Percentiles rank a stretch among this genome's conserved stretches.
These are phyloP conservation scores for Agrochola litura DNA, from an alignment of 2,888 invertebrate species.

Conservation along the genomic window DNA sequence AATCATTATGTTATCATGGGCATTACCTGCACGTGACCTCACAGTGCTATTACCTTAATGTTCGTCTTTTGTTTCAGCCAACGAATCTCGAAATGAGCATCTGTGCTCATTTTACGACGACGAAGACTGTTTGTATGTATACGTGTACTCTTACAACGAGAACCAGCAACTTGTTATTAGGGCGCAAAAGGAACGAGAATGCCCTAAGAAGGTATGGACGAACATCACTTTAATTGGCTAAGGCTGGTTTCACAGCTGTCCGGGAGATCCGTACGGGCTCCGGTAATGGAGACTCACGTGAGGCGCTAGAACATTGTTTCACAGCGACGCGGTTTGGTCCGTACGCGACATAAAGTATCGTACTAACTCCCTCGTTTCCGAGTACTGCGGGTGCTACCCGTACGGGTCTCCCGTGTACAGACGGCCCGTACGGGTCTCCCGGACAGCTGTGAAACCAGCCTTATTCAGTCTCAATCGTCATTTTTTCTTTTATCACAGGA, in stretches of 20 bases:
- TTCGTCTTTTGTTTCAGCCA: slow-evolving; percentile 85
- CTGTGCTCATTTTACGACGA: slow-evolving; percentile 96
- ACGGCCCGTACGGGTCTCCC: too few relatives aligned
- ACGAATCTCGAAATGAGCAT: slow-evolving; percentile 95
- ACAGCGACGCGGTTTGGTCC: too few relatives aligned
- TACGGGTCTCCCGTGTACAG: too few relatives aligned
- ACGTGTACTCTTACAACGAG: slow-evolving; percentile 95
- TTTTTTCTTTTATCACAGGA: slow-evolving; percentile 17
- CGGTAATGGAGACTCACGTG: too few relatives aligned
- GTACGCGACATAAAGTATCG: too few relatives aligned
- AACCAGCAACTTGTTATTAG: slow-evolving; percentile 92
- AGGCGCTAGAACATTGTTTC: too few relatives aligned
- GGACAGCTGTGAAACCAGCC: too few relatives aligned
- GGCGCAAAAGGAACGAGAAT: slow-evolving; percentile 96
- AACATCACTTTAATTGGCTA: not conserved
- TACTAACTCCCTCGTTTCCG: too few relatives aligned
- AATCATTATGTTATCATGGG: slow-evolving; percentile 8
- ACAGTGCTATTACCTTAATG: not conserved
- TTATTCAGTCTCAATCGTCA: not conserved
- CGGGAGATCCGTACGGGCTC: too few relatives aligned
- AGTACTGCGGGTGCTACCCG: too few relatives aligned
- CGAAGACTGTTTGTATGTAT: slow-evolving; percentile 97
- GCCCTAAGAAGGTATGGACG: slow-evolving; percentile 93
- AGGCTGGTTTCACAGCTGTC: too few relatives aligned
- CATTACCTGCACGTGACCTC: not conserved